Conservation (phyloP, 2,888 invertebrate species). For the Nezara viridula region DNA sequence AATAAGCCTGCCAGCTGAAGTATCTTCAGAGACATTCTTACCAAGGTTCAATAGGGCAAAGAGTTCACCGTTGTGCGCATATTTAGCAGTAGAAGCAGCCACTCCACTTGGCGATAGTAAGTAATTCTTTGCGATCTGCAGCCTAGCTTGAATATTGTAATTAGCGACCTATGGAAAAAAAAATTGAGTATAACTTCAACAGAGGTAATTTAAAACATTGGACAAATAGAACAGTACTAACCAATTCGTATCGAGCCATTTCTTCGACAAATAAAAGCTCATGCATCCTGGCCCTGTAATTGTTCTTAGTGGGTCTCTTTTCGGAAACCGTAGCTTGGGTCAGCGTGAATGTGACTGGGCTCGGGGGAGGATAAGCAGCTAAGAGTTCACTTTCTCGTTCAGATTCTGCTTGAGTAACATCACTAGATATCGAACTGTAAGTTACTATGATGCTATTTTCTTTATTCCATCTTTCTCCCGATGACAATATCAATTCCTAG, state of each 20-base stretch:
- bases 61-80: conserved; percentile 81
- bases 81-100: conserved; percentile 81
- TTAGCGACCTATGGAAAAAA: conserved; percentile 72
- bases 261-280: conserved; percentile 84
- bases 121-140: conserved; percentile 78
- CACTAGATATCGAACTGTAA: conserved; percentile 73
- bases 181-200: background rate
- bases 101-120: conserved; percentile 78
- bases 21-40: conserved; percentile 85
- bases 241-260: conserved; percentile 79
- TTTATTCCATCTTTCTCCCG: conserved; percentile 76
- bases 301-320: conserved; percentile 75
- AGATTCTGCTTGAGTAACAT: conserved; percentile 70
- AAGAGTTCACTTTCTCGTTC: conserved; percentile 74
- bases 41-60: conserved; percentile 81
- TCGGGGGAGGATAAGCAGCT: conserved; percentile 77
- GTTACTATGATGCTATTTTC: conserved; percentile 72
- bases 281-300: conserved; percentile 82
- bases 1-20: conserved; percentile 83
- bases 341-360: conserved; percentile 76
- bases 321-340: conserved; percentile 79
- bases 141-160: conserved; percentile 77
- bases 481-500: conserved; percentile 72
- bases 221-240: conserved; percentile 65
- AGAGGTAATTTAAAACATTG: background rate